Evolutionary conservation across 2,797 vertebrate species (phyloP).

Genomic region (Macrochelys suwanniensis): DNA sequence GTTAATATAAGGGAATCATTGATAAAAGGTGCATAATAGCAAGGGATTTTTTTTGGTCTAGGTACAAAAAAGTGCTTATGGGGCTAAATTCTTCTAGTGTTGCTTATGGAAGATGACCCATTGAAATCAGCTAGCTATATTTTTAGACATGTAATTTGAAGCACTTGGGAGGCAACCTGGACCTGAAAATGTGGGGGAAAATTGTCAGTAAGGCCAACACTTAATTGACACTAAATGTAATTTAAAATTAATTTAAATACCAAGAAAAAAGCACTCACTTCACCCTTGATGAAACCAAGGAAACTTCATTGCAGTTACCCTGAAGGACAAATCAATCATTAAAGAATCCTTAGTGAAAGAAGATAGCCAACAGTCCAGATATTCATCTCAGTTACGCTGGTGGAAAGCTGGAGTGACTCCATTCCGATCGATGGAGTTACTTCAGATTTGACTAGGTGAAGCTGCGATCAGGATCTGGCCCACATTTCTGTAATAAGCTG

Average conservation of each 20-base stretch:
- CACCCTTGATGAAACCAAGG: neutral
- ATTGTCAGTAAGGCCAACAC: neutral
- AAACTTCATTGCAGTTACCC: neutral
- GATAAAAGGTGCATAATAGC: neutral
- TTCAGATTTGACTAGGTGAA: neutral
- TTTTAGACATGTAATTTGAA: neutral
- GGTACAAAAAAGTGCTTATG: neutral
- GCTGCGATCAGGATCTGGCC: neutral
- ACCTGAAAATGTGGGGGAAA: neutral
- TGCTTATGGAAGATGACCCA: neutral
- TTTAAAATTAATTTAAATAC: neutral
- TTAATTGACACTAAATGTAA: neutral
- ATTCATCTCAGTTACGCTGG: neutral
- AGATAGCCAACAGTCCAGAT: neutral
- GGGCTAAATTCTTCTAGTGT: neutral
- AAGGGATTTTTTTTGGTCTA: neutral
- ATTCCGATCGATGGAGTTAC: neutral
- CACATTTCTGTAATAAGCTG: neutral
- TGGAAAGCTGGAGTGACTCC: neutral
- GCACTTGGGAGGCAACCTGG: rapidly evolving
- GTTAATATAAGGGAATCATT: neutral
- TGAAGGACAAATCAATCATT: neutral
- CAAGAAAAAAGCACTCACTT: neutral
- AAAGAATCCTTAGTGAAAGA: neutral
- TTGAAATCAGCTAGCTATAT: neutral